phyloP scores from a whole-genome alignment of 2,888 invertebrate species.

The Podabrus alpinus region DNA sequence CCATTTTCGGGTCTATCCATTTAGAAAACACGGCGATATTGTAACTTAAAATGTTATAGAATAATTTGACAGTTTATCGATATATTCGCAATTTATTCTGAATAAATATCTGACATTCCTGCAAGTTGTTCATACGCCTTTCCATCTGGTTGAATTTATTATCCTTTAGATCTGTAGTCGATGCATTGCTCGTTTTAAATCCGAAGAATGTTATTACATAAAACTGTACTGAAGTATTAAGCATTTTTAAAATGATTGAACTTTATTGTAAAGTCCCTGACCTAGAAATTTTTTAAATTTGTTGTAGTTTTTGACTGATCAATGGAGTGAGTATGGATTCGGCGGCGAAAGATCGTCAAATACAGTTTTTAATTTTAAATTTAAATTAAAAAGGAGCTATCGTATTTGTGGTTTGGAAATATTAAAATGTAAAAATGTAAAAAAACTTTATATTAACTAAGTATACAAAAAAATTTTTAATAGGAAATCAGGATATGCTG shows the following conservation, averaged over 20 bases:
- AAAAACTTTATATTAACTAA: too few species aligned
- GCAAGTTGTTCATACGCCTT: background rate
- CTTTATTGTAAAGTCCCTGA: background rate
- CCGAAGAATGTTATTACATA: background rate
- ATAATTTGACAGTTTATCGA: constrained; percentile 1
- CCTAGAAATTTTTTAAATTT: too few species aligned
- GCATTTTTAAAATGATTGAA: background rate
- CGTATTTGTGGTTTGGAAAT: too few species aligned
- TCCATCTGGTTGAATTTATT: background rate
- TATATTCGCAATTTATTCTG: background rate
- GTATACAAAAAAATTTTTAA: too few species aligned
- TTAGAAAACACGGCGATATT: background rate
- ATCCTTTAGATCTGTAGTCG: background rate
- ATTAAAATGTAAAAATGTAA: too few species aligned
- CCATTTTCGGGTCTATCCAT: background rate
- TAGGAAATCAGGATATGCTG: too few species aligned
- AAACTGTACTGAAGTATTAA: background rate
- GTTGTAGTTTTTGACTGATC: too few species aligned
- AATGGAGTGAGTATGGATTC: too few species aligned
- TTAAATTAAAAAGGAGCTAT: too few species aligned
- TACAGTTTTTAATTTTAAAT: too few species aligned
- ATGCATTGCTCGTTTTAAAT: background rate
- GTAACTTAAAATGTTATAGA: background rate
- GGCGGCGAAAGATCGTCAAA: too few species aligned
- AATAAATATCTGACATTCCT: background rate